Conservation (phyloP, 2,888 invertebrate species). For the Megamerina dolium region DNA sequence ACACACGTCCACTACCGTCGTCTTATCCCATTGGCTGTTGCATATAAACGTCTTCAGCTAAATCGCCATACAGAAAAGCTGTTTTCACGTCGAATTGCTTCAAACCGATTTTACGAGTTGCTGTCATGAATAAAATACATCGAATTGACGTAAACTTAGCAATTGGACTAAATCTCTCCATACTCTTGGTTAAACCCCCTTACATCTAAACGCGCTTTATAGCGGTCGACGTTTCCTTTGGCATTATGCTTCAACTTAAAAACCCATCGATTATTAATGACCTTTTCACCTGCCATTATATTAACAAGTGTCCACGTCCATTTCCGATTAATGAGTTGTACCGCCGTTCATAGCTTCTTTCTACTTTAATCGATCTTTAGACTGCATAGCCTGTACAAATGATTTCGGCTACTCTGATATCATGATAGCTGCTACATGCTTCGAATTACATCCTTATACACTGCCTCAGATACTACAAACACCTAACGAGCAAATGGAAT, state of each 20-base stretch:
- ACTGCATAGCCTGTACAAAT: not conserved
- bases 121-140: constrained; percentile 9
- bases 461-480: too few relatives aligned
- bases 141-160: constrained; percentile 12
- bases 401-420: not conserved
- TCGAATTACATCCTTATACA: constrained; percentile 1
- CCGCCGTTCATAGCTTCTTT: not conserved
- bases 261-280: constrained; percentile 13
- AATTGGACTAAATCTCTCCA: too few relatives aligned
- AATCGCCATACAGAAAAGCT: constrained; percentile 6
- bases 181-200: too few relatives aligned
- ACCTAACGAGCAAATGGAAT: too few relatives aligned
- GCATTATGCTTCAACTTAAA: constrained; percentile 9
- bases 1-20: too few relatives aligned
- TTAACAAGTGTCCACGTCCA: constrained; percentile 10
- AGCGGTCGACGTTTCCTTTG: too few relatives aligned
- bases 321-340: not conserved
- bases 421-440: constrained; percentile 4
- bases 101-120: constrained; percentile 4
- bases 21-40: constrained; percentile 2
- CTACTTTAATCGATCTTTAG: not conserved
- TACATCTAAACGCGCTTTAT: too few relatives aligned
- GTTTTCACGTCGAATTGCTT: constrained; percentile 11
- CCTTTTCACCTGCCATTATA: not conserved
- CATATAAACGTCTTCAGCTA: constrained; percentile 8